A percentile compares a stretch with the other conserved stretches of the same genome.
Evolutionary conservation across 2,797 vertebrate genomes (phyloP).

Genomic region (Rousettus madagascariensis): DNA sequence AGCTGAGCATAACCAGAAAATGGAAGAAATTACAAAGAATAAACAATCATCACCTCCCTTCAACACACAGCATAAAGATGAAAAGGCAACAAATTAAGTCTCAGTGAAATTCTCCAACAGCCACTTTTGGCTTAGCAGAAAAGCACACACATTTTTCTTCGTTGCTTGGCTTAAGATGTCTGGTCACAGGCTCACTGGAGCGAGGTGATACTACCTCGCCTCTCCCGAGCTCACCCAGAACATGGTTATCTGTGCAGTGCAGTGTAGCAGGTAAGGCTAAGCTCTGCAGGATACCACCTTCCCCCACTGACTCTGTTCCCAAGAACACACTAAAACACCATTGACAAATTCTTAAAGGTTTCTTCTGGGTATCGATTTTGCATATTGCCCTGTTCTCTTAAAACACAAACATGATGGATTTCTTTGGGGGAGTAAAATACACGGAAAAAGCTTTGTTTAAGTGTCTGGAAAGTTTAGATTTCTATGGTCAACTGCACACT

Average conservation of each 20-base stretch:
- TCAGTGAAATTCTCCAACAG: constrained; percentile 54
- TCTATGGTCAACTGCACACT: not conserved
- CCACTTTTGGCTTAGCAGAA: constrained; percentile 36
- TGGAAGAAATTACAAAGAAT: constrained; percentile 59
- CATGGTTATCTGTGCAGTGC: not conserved
- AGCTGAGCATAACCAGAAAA: constrained; percentile 58
- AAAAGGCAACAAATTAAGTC: constrained; percentile 66
- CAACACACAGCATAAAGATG: constrained; percentile 45
- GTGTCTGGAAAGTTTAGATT: constrained; percentile 34
- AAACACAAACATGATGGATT: constrained; percentile 30
- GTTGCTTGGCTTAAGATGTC: constrained; percentile 1
- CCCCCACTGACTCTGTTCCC: not conserved
- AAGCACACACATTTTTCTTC: constrained; percentile 33
- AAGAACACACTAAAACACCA: not conserved
- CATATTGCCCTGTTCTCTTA: not conserved
- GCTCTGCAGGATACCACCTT: not conserved
- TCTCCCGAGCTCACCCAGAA: not conserved
- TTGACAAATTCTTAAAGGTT: constrained; percentile 41
- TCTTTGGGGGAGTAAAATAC: not conserved
- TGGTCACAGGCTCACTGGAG: not conserved
- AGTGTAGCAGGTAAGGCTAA: constrained; percentile 17
- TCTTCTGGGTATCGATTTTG: constrained; percentile 1
- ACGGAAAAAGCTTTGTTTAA: constrained; percentile 43
- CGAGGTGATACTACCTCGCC: not conserved
- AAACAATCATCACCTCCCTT: constrained; percentile 53